These are phyloP conservation scores for Microcebus murinus DNA, from an alignment of 2,113 vertebrate species.

Conservation along the genomic window DNA sequence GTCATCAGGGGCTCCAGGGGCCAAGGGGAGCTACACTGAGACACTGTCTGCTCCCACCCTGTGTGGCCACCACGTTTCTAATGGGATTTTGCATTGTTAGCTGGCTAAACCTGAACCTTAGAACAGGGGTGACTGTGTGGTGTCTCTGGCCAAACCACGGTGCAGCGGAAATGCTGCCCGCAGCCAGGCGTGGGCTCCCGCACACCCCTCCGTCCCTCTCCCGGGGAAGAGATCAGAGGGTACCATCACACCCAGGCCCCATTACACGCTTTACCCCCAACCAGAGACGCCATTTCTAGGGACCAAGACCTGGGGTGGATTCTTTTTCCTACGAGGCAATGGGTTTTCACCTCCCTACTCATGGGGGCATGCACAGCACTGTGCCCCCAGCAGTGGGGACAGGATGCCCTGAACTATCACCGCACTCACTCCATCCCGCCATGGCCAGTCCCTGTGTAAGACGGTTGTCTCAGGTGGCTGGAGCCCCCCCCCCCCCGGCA, in stretches of 20 bases:
- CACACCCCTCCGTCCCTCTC: neutral
- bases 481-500: neutral
- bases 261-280: neutral
- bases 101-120: constrained; percentile 3
- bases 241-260: fast-evolving
- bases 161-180: neutral
- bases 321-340: neutral
- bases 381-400: neutral
- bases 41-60: neutral
- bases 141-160: neutral
- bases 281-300: neutral
- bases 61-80: neutral
- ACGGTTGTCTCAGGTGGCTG: neutral
- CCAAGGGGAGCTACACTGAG: neutral
- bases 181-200: neutral
- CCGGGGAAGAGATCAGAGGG: neutral
- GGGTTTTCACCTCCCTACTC: neutral
- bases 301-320: neutral
- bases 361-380: too few relatives aligned
- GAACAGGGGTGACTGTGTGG: neutral
- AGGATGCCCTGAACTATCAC: neutral
- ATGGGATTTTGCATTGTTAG: neutral
- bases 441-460: neutral
- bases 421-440: too few relatives aligned
- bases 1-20: neutral